Conservation (phyloP, 2,888 invertebrate species). For the Achlya flavicornis region DNA sequence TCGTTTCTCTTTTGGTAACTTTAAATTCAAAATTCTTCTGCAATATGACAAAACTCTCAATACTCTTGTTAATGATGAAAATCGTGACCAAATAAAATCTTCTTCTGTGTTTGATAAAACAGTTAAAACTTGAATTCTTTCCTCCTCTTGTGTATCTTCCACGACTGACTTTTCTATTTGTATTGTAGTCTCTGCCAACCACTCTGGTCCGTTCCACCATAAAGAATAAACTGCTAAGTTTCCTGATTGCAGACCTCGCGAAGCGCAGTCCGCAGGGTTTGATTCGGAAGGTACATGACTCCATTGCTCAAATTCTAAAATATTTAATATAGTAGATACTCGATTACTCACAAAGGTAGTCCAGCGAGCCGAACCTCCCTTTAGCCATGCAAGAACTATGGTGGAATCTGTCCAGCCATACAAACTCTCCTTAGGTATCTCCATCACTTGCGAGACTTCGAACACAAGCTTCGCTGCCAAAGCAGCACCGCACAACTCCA, state of each 20-base stretch:
- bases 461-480: conserved; percentile 23
- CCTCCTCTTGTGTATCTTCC: not conserved
- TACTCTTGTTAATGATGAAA: conserved; percentile 18
- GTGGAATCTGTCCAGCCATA: conserved; percentile 29
- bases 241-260: not conserved
- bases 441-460: conserved; percentile 19
- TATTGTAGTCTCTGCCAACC: too few species aligned
- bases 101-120: not conserved
- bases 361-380: conserved; percentile 1
- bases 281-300: not conserved
- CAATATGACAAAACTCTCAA: conserved; percentile 21
- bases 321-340: conserved; percentile 7
- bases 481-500: conserved; percentile 32
- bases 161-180: not conserved
- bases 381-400: conserved; percentile 25
- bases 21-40: conserved; percentile 16
- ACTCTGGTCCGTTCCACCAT: too few species aligned
- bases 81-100: conserved; percentile 9
- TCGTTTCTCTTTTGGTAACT: not conserved
- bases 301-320: conserved; percentile 11
- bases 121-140: not conserved
- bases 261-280: not conserved
- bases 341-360: conserved; percentile 12
- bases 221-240: too few species aligned
- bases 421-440: conserved; percentile 19